Conservation (phyloP, 2,888 invertebrate genomes). For the Epinotia ramella region DNA sequence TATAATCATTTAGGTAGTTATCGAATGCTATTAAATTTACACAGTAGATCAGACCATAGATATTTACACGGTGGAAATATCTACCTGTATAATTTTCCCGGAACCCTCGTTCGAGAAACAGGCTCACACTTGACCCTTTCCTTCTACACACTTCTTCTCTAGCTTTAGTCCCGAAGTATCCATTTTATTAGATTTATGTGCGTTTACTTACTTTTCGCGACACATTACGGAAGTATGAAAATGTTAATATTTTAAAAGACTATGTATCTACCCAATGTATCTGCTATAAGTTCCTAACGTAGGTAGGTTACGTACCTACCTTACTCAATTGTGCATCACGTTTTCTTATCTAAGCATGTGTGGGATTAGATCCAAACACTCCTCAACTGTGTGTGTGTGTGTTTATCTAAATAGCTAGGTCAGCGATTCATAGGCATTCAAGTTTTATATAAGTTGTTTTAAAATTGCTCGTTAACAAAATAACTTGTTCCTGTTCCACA, state of each 20-base stretch:
- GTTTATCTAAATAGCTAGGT: background rate
- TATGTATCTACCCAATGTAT: too few species aligned
- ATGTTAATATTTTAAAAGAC: background rate
- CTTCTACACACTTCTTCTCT: constrained; percentile 48
- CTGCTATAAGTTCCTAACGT: too few species aligned
- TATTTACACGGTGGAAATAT: too few species aligned
- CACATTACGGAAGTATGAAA: constrained; percentile 17
- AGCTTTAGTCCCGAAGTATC: constrained; percentile 34
- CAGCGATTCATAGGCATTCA: constrained; percentile 26
- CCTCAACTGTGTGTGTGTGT: too few species aligned
- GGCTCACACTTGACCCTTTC: constrained; percentile 30
- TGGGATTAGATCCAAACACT: too few species aligned
- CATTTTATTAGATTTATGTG: constrained; percentile 36
- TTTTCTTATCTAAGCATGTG: too few species aligned
- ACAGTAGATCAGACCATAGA: too few species aligned
- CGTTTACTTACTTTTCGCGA: constrained; percentile 25
- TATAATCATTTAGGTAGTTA: too few species aligned
- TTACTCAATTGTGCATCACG: too few species aligned
- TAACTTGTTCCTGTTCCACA: background rate
- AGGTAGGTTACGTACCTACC: too few species aligned
- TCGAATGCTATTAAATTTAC: too few species aligned
- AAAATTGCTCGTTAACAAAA: background rate
- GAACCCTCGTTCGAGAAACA: background rate
- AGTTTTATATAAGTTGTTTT: background rate
- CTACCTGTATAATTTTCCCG: background rate